Base-by-base conservation (phyloP, 1,140 invertebrate genomes). In the Drosophila dunni region DNA sequence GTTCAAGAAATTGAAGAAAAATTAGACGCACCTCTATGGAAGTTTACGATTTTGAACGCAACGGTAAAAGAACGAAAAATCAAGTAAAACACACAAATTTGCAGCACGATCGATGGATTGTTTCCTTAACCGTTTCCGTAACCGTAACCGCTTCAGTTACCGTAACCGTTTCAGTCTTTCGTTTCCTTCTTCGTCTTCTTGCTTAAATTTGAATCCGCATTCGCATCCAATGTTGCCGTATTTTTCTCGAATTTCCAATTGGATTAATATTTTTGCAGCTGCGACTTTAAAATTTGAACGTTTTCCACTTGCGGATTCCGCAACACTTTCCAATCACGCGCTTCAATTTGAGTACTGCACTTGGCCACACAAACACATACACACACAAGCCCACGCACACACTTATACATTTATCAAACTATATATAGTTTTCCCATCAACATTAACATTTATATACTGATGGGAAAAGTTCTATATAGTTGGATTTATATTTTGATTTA, bases 211-310 rank as follows among this genome's bases (percentile, higher is more conserved):
- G 36, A 38, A 38, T 38, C 10, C 36, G 36, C 36, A 38, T 38
- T 38, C 36, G 36, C 36, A 38, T 9, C 8, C 36, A 8, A 7
- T 17, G 17, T 20, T 17, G n/a, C n/a, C 10, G 54, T 57, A 7
- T 44, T 44, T 5, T n/a, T 56, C 11, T 40, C 17, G 1, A 13
- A n/a, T 2, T n/a, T 42, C 13, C n/a, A 42, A 42, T 29, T 29
- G 24, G 24, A 42, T 10, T 5, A 13, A 3, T 42, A n/a, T 69
- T 64, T 17, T 17, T 66, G 54, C 61, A 51, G 44, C 15, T 53
- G 66, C 63, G 69, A 78, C 61, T 78, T 54, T 50, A 79, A 33
- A 85, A 85, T 82, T 81, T 81, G 13, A 54, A 71, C 61, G 48
- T 69, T 81, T 86, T 66, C 54, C 78, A 86, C 79, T 86, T 58